A percentile compares a stretch with the other conserved stretches of the same genome.
Conservation (phyloP, 2,888 invertebrate genomes). For the Rosalia funebris region DNA sequence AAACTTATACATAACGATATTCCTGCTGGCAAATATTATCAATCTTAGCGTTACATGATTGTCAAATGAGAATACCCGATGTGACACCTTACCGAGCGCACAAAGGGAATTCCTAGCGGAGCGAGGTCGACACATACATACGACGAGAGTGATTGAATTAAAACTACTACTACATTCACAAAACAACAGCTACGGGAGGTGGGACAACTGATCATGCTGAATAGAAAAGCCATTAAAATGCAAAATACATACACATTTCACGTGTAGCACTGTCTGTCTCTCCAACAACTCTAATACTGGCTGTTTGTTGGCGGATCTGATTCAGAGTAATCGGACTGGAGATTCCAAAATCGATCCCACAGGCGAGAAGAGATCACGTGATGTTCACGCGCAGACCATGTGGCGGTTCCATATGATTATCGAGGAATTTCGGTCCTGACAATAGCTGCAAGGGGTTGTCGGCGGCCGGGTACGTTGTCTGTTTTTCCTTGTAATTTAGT, state of each 20-base stretch:
- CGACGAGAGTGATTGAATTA: slow-evolving; percentile 9
- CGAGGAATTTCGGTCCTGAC: slow-evolving; percentile 13
- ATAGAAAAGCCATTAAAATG: slow-evolving; percentile 17
- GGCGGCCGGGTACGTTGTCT: slow-evolving; percentile 2
- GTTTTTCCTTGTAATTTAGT: background rate
- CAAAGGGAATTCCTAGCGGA: background rate
- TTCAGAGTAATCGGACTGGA: slow-evolving; percentile 26
- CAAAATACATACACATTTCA: slow-evolving; percentile 58
- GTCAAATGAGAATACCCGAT: too few relatives aligned
- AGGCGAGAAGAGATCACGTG: slow-evolving; percentile 55
- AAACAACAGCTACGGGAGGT: too few relatives aligned
- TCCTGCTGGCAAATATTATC: too few relatives aligned
- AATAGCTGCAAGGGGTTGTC: slow-evolving; percentile 7
- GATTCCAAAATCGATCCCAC: slow-evolving; percentile 55
- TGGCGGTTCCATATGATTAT: slow-evolving; percentile 37
- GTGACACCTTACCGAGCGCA: background rate
- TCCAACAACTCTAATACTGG: slow-evolving; percentile 30
- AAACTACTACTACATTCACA: too few relatives aligned
- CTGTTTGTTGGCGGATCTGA: slow-evolving; percentile 21
- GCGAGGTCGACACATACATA: background rate
- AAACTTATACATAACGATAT: too few relatives aligned
- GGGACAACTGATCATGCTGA: slow-evolving; percentile 18
- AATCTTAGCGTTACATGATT: too few relatives aligned
- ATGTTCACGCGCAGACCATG: slow-evolving; percentile 58
- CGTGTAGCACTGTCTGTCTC: slow-evolving; percentile 48